Conservation (phyloP, 2,113 vertebrate genomes). For the Rhea pennata region DNA sequence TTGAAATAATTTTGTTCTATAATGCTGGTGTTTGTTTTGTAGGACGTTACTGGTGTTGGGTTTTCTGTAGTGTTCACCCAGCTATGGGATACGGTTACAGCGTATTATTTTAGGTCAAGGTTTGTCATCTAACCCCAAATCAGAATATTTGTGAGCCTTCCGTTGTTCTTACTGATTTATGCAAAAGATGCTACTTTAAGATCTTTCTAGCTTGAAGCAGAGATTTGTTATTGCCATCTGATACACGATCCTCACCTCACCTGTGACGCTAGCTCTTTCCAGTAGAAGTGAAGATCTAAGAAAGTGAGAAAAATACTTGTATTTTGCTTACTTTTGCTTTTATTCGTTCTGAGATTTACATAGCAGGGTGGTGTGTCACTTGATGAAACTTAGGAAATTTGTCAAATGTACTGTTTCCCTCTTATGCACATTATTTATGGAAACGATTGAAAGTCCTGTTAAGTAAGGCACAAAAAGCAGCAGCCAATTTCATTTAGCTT, state of each 20-base stretch:
- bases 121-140: background rate
- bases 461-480: background rate
- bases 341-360: background rate
- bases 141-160: background rate
- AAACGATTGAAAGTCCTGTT: background rate
- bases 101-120: rapidly evolving
- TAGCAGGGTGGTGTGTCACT: background rate
- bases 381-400: rapidly evolving
- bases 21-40: background rate
- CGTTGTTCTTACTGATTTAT: background rate
- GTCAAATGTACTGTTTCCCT: background rate
- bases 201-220: background rate
- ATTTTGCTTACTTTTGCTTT: background rate
- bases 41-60: background rate
- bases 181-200: background rate
- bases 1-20: background rate
- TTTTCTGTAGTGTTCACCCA: background rate
- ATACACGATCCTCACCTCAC: background rate
- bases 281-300: background rate
- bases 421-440: background rate
- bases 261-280: background rate
- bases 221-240: background rate
- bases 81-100: background rate
- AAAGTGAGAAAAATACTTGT: background rate
- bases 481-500: background rate